These are phyloP conservation scores for Drosophila cracens DNA, from an alignment of 2,888 invertebrate species.

Conservation along the genomic window DNA sequence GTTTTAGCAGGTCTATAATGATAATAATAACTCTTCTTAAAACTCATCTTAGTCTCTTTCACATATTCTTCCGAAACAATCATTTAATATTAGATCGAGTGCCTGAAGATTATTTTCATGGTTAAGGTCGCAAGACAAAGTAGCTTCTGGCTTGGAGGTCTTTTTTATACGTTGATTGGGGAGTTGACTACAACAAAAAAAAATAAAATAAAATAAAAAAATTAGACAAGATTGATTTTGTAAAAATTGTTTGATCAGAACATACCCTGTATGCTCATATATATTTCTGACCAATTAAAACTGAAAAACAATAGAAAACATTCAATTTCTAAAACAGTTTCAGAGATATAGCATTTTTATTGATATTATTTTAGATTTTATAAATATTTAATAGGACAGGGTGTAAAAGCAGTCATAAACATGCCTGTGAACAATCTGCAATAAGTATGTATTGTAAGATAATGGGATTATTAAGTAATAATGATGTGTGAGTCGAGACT, in stretches of 20 bases:
- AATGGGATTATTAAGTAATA: conserved; percentile 34
- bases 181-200: conserved; percentile 15
- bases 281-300: background rate
- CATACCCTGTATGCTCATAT: conserved; percentile 1
- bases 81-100: conserved; percentile 31
- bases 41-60: background rate
- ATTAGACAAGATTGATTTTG: background rate
- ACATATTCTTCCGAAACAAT: background rate
- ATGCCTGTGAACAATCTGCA: conserved; percentile 44
- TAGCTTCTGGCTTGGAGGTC: conserved; percentile 21
- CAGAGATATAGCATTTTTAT: background rate
- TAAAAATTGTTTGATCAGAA: background rate
- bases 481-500: background rate
- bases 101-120: conserved; percentile 58
- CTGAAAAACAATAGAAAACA: background rate
- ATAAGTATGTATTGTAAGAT: conserved; percentile 41
- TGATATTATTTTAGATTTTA: background rate
- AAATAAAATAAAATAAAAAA: conserved; percentile 2
- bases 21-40: background rate
- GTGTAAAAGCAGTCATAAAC: conserved; percentile 16
- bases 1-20: background rate
- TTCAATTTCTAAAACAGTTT: background rate
- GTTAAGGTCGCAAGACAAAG: conserved; percentile 59
- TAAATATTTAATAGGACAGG: background rate
- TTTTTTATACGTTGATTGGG: conserved; percentile 61